These are phyloP conservation scores for Motacilla tschutschensis DNA, from an alignment of 2,113 vertebrate genomes.

Conservation along the genomic window DNA sequence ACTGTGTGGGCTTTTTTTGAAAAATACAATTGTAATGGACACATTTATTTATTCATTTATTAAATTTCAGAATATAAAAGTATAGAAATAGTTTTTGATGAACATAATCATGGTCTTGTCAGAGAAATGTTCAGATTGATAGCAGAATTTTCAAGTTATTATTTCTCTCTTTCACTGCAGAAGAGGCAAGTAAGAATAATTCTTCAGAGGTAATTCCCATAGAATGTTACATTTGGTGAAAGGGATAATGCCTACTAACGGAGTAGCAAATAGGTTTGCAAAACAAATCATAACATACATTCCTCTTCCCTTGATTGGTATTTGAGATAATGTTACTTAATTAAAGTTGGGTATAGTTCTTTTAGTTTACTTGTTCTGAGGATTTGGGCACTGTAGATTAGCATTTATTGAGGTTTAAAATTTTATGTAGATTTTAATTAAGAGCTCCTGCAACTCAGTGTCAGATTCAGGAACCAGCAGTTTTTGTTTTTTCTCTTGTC, in stretches of 20 bases:
- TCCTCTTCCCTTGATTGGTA: background rate
- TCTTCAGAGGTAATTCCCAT: background rate
- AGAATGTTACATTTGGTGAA: background rate
- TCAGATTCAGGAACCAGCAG: background rate
- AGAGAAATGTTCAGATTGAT: background rate
- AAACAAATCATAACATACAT: background rate
- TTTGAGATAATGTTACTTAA: background rate
- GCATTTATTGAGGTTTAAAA: background rate
- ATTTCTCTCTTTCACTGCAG: background rate
- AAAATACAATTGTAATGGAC: background rate
- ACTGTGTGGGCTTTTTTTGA: background rate
- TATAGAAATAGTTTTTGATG: background rate
- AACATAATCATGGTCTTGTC: background rate
- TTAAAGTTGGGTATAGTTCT: background rate
- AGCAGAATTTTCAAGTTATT: background rate
- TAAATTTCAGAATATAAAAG: background rate
- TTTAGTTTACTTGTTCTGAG: constrained; percentile 4
- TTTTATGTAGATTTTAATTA: background rate
- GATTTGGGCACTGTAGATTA: background rate
- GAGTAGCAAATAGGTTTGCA: background rate
- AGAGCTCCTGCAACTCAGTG: background rate
- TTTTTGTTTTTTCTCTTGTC: background rate
- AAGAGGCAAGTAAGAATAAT: background rate
- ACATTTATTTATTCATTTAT: background rate
- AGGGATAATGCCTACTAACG: background rate